A percentile compares a stretch with the other conserved stretches of the same genome.
phyloP scores from a whole-genome alignment of 2,888 invertebrate species.

The Troides oblongomaculatus region DNA sequence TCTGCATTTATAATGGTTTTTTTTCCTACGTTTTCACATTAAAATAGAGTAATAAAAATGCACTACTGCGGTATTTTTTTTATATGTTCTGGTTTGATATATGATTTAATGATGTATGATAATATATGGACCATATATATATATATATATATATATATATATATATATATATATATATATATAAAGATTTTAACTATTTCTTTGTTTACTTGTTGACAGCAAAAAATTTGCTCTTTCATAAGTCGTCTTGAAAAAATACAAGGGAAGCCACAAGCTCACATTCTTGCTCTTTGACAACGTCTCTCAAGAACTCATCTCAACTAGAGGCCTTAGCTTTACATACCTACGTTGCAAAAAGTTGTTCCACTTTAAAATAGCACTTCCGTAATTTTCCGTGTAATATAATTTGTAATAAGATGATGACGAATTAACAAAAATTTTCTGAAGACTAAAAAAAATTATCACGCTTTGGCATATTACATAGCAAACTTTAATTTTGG shows the following conservation, averaged over 20 bases:
- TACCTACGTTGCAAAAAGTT: conserved; percentile 6
- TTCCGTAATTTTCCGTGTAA: neutral
- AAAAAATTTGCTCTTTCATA: conserved; percentile 26
- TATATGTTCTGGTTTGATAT: no score
- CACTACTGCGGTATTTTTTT: no score
- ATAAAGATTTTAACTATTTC: neutral
- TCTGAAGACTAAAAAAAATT: no score
- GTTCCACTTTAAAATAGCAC: neutral
- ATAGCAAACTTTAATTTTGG: no score
- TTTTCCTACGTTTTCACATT: no score
- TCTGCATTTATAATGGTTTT: no score
- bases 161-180: no score
- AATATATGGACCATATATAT: conserved; percentile 28
- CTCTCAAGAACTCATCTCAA: conserved; percentile 26
- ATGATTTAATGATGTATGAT: neutral
- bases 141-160: no score
- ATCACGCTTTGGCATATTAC: no score
- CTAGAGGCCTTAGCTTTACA: conserved; percentile 8
- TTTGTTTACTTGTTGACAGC: conserved; percentile 15
- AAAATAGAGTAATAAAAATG: no score
- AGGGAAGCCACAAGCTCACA: conserved; percentile 20
- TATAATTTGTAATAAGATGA: no score
- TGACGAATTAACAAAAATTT: no score
- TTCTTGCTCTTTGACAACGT: conserved; percentile 25
- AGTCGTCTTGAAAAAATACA: conserved; percentile 23